Percentiles rank a stretch among this genome's conserved stretches.
Evolutionary conservation across 2,113 vertebrate species (phyloP).

Genomic region (Passer domesticus): DNA sequence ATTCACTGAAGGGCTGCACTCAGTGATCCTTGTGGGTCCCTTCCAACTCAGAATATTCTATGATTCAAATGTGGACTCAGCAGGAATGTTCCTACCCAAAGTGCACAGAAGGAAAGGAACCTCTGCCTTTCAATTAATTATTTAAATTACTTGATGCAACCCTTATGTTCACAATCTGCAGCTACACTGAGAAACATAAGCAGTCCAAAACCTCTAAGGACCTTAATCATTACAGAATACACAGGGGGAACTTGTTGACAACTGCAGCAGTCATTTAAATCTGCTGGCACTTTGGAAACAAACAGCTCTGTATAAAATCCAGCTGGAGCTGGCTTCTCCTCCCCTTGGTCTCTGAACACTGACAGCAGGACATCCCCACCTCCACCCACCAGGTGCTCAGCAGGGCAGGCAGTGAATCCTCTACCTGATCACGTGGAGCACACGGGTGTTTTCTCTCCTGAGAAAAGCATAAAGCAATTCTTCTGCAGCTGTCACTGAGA

Average conservation of each 20-base stretch:
- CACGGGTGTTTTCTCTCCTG: not conserved
- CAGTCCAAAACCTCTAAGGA: slow-evolving; percentile 25
- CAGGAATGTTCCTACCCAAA: not conserved
- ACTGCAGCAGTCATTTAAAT: slow-evolving; percentile 13
- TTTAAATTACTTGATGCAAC: slow-evolving; percentile 23
- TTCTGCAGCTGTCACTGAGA: not conserved
- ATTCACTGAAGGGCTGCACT: not conserved
- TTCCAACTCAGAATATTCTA: not conserved
- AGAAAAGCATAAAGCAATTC: not conserved
- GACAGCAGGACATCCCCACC: not conserved
- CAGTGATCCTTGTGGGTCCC: not conserved
- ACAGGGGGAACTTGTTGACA: slow-evolving; percentile 34
- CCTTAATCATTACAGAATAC: not conserved
- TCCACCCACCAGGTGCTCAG: not conserved
- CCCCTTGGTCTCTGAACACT: not conserved
- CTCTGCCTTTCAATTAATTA: slow-evolving; percentile 30
- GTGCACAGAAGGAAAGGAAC: slow-evolving; percentile 3
- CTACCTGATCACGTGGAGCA: fast-evolving
- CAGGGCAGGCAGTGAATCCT: not conserved
- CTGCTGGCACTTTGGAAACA: not conserved
- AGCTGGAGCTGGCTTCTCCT: not conserved
- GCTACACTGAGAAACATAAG: slow-evolving; percentile 18
- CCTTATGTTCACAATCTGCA: slow-evolving; percentile 52
- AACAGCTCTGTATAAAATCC: not conserved
- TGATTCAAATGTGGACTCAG: not conserved